Conservation (phyloP, 2,888 invertebrate genomes). For the Melanchra persicariae region DNA sequence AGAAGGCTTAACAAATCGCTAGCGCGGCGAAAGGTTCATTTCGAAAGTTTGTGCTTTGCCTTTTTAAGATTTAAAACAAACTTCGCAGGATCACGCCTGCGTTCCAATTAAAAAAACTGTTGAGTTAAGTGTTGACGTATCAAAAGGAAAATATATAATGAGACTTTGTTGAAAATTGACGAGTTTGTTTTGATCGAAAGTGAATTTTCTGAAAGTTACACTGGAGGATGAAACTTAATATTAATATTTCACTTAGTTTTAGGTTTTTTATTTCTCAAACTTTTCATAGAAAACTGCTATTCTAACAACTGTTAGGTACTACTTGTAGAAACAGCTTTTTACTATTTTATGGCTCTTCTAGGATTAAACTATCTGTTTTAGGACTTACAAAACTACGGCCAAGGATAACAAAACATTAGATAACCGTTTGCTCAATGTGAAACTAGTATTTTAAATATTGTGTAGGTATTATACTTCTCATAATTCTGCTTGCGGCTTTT, state of each 20-base stretch:
- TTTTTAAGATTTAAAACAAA: conserved; percentile 55
- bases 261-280: no score
- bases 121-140: conserved; percentile 17
- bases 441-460: not conserved
- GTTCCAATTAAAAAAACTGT: conserved; percentile 40
- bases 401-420: no score
- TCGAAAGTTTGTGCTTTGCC: conserved; percentile 48
- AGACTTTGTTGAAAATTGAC: conserved; percentile 8
- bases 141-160: conserved; percentile 26
- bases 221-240: no score
- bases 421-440: not conserved
- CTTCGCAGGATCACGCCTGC: conserved; percentile 25
- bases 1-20: conserved; percentile 39
- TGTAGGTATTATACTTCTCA: not conserved
- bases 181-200: conserved; percentile 5
- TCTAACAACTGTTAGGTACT: no score
- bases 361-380: not conserved
- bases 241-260: not conserved
- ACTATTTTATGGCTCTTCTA: not conserved
- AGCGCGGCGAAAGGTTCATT: conserved; percentile 41
- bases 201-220: not conserved
- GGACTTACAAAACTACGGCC: no score
- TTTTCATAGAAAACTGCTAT: not conserved
- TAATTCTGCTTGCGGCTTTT: not conserved
- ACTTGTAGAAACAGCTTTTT: no score